Percentiles rank a stretch among this genome's conserved stretches.
Evolutionary conservation across 2,888 invertebrate genomes (phyloP).

Genomic region (Rosalia funebris): DNA sequence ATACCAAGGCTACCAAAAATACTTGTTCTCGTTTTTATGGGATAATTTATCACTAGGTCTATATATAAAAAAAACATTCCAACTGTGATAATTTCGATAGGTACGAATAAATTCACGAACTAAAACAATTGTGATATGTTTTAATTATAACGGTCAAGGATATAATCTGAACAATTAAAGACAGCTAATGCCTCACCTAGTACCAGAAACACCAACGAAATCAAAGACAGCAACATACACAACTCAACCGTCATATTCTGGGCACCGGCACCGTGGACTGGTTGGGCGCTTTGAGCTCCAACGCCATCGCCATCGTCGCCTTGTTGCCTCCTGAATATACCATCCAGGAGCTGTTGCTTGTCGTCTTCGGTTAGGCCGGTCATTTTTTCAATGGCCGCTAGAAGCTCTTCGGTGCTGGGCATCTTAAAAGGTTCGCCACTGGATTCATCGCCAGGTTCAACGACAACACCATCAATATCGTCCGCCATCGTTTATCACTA

Average conservation of each 20-base stretch:
- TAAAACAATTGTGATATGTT: too few relatives aligned
- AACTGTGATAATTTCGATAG: too few relatives aligned
- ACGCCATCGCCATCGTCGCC: neutral
- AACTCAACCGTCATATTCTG: neutral
- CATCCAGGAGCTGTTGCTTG: slow-evolving; percentile 68
- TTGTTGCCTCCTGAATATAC: slow-evolving; percentile 46
- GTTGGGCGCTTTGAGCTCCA: neutral
- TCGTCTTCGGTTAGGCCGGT: slow-evolving; percentile 70
- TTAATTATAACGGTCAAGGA: too few relatives aligned
- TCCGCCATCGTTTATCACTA: slow-evolving; percentile 10
- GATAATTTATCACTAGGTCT: too few relatives aligned
- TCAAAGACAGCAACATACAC: slow-evolving; percentile 27
- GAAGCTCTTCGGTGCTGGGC: slow-evolving; percentile 68
- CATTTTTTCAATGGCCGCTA: slow-evolving; percentile 70
- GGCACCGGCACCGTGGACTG: neutral
- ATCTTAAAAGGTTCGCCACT: slow-evolving; percentile 47
- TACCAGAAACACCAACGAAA: slow-evolving; percentile 36
- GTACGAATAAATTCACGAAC: too few relatives aligned
- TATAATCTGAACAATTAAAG: too few relatives aligned
- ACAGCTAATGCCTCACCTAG: slow-evolving; percentile 40
- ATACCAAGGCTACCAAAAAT: too few relatives aligned
- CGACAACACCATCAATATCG: neutral
- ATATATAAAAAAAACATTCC: too few relatives aligned
- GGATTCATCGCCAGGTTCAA: neutral
- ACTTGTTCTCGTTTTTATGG: too few relatives aligned